A percentile compares a stretch with the other conserved stretches of the same genome.
Conservation (phyloP, 2,797 vertebrate genomes). For the Mus minutoides region DNA sequence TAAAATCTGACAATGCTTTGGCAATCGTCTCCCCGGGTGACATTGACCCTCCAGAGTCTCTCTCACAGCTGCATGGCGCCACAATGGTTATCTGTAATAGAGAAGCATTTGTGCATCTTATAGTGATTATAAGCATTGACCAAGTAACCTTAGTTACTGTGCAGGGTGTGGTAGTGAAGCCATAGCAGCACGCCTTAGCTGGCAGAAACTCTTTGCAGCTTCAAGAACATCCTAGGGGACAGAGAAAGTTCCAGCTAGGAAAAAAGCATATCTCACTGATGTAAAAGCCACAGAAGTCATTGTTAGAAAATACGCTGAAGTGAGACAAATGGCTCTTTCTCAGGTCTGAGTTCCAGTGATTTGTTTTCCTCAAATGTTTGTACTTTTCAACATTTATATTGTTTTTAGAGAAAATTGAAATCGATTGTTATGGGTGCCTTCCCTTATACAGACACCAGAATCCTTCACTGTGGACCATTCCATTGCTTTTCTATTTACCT, state of each 20-base stretch:
- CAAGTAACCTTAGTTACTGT: conserved; percentile 19
- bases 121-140: not conserved
- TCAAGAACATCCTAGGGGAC: not conserved
- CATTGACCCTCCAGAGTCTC: not conserved
- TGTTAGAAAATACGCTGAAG: not conserved
- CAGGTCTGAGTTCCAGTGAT: not conserved
- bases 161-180: not conserved
- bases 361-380: not conserved
- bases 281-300: not conserved
- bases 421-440: not conserved
- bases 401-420: not conserved
- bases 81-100: not conserved
- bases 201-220: not conserved
- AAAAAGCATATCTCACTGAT: not conserved
- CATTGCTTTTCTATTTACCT: not conserved
- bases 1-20: not conserved
- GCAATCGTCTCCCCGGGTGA: not conserved
- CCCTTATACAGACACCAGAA: not conserved
- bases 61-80: not conserved
- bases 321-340: not conserved
- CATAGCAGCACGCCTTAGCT: not conserved
- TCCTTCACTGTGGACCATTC: not conserved
- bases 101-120: not conserved
- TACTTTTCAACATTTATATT: not conserved
- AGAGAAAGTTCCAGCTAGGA: not conserved